Percentiles rank a stretch among this genome's conserved stretches.
Evolutionary conservation across 2,797 vertebrate species (phyloP).

Genomic region (Fundulus diaphanus): DNA sequence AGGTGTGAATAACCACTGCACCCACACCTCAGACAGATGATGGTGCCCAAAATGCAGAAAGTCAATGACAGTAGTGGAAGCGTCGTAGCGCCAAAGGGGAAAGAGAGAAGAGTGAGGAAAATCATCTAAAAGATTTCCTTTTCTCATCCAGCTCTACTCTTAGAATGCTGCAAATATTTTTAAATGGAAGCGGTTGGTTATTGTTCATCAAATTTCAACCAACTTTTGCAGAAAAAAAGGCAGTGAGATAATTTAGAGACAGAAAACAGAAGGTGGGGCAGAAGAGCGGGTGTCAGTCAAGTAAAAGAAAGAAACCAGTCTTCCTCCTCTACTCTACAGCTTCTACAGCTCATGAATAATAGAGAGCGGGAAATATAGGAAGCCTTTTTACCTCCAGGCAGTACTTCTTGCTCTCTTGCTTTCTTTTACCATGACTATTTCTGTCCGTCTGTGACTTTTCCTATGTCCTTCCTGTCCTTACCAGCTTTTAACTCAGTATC

Average conservation of each 20-base stretch:
- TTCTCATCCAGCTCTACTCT: neutral
- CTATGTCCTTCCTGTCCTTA: neutral
- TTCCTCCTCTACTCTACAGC: constrained; percentile 40
- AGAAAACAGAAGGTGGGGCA: neutral
- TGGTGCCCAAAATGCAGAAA: neutral
- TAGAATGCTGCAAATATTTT: too few species aligned
- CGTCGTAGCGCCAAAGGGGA: neutral
- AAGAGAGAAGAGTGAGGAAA: neutral
- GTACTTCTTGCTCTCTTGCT: constrained; percentile 9
- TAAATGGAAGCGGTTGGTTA: neutral
- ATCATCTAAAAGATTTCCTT: neutral
- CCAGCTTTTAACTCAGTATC: neutral
- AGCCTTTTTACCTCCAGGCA: constrained; percentile 33
- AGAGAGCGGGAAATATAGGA: constrained; percentile 39
- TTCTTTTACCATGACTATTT: constrained; percentile 9
- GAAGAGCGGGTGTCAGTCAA: neutral
- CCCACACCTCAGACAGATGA: neutral
- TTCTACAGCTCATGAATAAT: constrained; percentile 66
- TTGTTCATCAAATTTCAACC: neutral
- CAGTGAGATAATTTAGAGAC: neutral
- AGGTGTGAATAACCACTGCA: neutral
- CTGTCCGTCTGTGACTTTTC: neutral
- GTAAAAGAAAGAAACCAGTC: constrained; percentile 27
- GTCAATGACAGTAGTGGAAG: neutral
- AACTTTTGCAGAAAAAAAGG: neutral